Base-by-base conservation (phyloP, 2,113 vertebrate genomes). In the Hepsetus odoe region DNA sequence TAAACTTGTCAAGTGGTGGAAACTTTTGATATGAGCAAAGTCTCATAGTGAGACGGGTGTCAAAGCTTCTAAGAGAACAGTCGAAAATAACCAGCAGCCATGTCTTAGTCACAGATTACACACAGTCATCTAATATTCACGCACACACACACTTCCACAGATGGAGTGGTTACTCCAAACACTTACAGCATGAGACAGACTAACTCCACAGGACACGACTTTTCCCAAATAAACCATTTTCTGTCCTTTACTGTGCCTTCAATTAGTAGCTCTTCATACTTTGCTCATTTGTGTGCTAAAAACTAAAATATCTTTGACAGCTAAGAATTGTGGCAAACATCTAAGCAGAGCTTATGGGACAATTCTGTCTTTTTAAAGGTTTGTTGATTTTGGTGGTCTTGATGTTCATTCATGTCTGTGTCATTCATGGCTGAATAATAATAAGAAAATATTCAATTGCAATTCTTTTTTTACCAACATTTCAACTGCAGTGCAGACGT, bases 21-120 rank as follows among this genome's bases (percentile, higher is more conserved):
- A 55, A 55, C 51, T 55, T 55, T 2, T 51, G 49, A 44, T 16
- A 44, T 44, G 42, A 44, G 42, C 42, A 14, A 11, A 51, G n/a
- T 12, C 28, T 12, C 28, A 30, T 16, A 20, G 32, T 65, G 22
- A 9, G 33, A 38, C 9, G n/a, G 8, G 61, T 38, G 61, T 65
- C 61, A 22, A 65, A 65, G 61, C 61, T 38, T 65, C 61, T 33
- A 38, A 38, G 18, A 10, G 61, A 33, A 65, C 32, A 38, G 18
- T 65, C 61, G 20, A 65, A 38, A 65, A 65, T 38, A 65, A 38
- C 61, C 33, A 12, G 18, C 8, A 20, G 10, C 32, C 61, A 33
- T n/a, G 16, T 64, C 61, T 64, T 32, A 65, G 61, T 62, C 59
- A 62, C 59, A 33, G 28, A 33, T 62, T 16, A 65, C 61, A n/a